Percentiles rank a stretch among this genome's conserved stretches.
Conservation (phyloP, 2,888 invertebrate species). For the Thyatira batis region DNA sequence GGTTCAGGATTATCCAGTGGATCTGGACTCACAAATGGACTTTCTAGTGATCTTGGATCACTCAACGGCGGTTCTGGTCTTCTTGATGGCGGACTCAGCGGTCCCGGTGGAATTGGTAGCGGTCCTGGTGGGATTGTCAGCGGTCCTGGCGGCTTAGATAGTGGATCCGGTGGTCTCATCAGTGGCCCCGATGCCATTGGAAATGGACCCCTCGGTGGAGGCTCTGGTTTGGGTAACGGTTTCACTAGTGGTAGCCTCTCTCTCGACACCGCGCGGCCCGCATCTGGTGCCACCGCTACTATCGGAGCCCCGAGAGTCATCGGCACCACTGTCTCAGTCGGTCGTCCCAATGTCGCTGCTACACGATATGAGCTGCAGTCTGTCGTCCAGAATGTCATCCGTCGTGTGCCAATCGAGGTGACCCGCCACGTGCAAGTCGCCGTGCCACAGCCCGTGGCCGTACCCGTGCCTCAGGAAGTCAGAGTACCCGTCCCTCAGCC, state of each 20-base stretch:
- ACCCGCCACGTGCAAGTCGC: conserved; percentile 65
- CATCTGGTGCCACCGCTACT: conserved; percentile 20
- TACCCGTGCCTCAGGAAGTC: conserved; percentile 70
- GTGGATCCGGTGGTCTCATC: background rate
- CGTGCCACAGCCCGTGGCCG: conserved; percentile 67
- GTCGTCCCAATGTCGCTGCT: conserved; percentile 44
- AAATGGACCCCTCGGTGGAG: conserved; percentile 13
- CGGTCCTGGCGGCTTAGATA: conserved; percentile 14
- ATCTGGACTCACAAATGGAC: conserved; percentile 6
- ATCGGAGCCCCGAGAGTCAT: conserved; percentile 54
- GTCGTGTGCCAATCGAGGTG: conserved; percentile 74
- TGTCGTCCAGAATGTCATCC: conserved; percentile 71
- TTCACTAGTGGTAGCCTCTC: conserved; percentile 18
- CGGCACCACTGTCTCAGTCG: conserved; percentile 57
- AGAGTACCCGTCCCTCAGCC: conserved; percentile 74
- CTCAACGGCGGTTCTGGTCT: background rate
- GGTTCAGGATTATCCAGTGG: conserved; percentile 16
- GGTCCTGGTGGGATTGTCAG: conserved; percentile 11
- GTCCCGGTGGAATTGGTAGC: conserved; percentile 12
- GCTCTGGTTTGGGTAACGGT: conserved; percentile 14
- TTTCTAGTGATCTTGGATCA: background rate
- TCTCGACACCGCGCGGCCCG: conserved; percentile 20
- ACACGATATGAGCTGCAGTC: conserved; percentile 72
- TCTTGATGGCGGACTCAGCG: conserved; percentile 11
- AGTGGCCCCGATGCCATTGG: conserved; percentile 12